A percentile compares a stretch with the other conserved stretches of the same genome.
phyloP scores from a whole-genome alignment of 2,797 vertebrate species.

The Triplophysa yarkandensis region DNA sequence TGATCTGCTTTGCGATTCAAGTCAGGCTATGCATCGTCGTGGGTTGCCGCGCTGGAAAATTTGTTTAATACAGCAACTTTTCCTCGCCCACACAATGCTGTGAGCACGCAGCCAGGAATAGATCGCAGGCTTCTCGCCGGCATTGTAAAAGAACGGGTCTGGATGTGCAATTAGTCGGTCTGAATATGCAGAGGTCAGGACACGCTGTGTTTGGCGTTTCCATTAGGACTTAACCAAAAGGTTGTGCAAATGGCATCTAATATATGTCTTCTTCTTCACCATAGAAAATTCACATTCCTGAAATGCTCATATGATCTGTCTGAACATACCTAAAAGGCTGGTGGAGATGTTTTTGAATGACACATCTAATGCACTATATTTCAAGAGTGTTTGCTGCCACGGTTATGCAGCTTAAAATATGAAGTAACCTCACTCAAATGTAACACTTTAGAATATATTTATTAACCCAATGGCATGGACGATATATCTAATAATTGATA shows the following conservation, averaged over 20 bases:
- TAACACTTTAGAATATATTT: too few species aligned
- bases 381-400: too few species aligned
- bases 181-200: slow-evolving; percentile 51
- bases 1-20: slow-evolving; percentile 28
- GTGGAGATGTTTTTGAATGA: slow-evolving; percentile 39
- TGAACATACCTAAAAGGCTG: slow-evolving; percentile 15
- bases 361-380: too few species aligned
- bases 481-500: too few species aligned
- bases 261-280: slow-evolving; percentile 22
- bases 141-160: slow-evolving; percentile 60
- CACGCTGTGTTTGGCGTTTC: slow-evolving; percentile 49
- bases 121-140: slow-evolving; percentile 39
- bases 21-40: slow-evolving; percentile 55
- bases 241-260: slow-evolving; percentile 49
- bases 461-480: too few species aligned
- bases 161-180: slow-evolving; percentile 57
- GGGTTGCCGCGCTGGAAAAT: slow-evolving; percentile 63
- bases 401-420: too few species aligned
- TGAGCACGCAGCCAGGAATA: slow-evolving; percentile 52
- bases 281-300: background rate
- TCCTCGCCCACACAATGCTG: slow-evolving; percentile 64
- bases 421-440: too few species aligned
- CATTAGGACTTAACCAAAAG: slow-evolving; percentile 53
- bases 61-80: slow-evolving; percentile 57
- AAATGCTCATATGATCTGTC: background rate